Evolutionary conservation across 2,888 invertebrate species (phyloP), one percentile per base, ranked within the genome.

Genomic region (Tridacna gigas): DNA sequence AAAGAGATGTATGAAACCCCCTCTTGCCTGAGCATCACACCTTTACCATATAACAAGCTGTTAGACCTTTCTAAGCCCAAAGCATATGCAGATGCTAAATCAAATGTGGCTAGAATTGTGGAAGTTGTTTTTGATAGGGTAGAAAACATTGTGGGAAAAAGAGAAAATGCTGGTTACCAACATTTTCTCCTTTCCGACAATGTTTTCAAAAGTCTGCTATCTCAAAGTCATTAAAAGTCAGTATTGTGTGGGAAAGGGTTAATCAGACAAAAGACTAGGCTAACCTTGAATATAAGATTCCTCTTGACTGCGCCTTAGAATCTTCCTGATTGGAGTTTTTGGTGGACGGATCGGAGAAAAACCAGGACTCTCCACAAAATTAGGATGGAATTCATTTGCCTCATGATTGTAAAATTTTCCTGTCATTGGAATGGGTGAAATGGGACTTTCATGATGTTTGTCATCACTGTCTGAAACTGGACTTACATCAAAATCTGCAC

Each of bases 201-300:
- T n/a, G n/a, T n/a, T n/a, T n/a, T n/a, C n/a, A n/a, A n/a, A n/a
- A n/a, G n/a, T n/a, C n/a, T n/a, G n/a, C n/a, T n/a, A n/a, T n/a
- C n/a, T n/a, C n/a, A n/a, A n/a, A n/a, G n/a, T n/a, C n/a, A n/a
- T n/a, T n/a, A n/a, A n/a, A n/a, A n/a, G n/a, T n/a, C n/a, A n/a
- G n/a, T n/a, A n/a, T n/a, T n/a, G n/a, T n/a, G n/a, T 51, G 51
- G 51, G 11, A 51, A 51, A 51, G 51, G 51, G 15, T 56, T 56
- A 56, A 9, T 56, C 9, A 15, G 18, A 37, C n/a, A 56, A 56
- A 56, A 4, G 63, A n/a, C 63, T 7, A 28, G 18, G 66, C 69
- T 51, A 37, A 89, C 89, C 86, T 81, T 86, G 89, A 65, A 89
- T 79, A 82, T 89, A 89, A 4, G 88, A 89, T 45, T 86, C 88